Base-by-base conservation (phyloP, 1,140 invertebrate genomes). In the Orius insidiosus region DNA sequence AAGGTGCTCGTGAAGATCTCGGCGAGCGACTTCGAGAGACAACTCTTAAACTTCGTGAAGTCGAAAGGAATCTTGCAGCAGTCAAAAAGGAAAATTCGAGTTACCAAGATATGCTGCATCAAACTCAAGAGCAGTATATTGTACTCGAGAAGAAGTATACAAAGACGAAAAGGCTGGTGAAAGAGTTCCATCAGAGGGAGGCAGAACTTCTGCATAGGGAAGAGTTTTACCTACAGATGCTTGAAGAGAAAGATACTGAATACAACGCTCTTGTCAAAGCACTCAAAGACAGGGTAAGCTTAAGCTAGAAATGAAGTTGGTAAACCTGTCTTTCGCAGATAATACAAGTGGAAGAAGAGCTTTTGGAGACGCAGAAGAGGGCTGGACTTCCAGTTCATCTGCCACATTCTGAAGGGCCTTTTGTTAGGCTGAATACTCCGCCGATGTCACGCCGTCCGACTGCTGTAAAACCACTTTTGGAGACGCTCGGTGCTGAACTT, bases 71-170 rank as follows among this genome's bases (percentile, higher is more conserved):
- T 41, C 60, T 85, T 24, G 67, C 68, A 33, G 60, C 70, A 10
- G 67, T 75, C 5, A 74, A 72, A 50, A 77, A 82, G 59, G 80
- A 86, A 60, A 68, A 80, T 1, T 60, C 71, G 15, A 71, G 75
- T 11, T 76, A 79, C 52, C 78, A 83, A 56, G 78, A 81, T 53
- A 80, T 83, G 76, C 56, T 85, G 45, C 69, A 78, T 52, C 79
- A 84, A 56, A 78, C 78, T 0, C 77, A 63, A 58, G 68, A 70
- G 9, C 82, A 88, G 55, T 83, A 79, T 55, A 68, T 75, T 38
- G 66, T 71, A 5, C 64, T 94, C 24, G 86, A 93, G 60, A 81
- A 85, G 57, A 96, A 95, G 62, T 95, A 95, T 61, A 71, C 71
- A 10, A 73, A 78, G 50, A 81, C 83, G 1, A 88, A 86, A 59